Base-by-base conservation (phyloP, 2,113 vertebrate species). In the Oryzias woworae region DNA sequence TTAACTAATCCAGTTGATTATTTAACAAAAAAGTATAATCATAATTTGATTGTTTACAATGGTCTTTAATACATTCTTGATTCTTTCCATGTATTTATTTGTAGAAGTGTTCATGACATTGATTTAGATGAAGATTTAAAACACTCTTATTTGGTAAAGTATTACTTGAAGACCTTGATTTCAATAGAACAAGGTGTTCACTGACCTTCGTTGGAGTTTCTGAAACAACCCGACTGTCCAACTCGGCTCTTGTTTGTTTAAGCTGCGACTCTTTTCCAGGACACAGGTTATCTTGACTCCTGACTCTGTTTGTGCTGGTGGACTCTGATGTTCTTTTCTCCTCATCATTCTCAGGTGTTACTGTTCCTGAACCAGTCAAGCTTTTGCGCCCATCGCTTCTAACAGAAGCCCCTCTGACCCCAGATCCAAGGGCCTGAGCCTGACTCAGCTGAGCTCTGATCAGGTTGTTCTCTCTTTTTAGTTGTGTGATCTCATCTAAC, bases 401-500 rank as follows among this genome's bases (percentile, higher is more conserved):
- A 31, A 22, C 15, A 1, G 77, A 4, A 0, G 52, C 65, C 13
- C 31, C 73, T 23, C n/a, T 7, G 7, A 23, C 48, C 44, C 24
- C 53, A 15, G 78, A 71, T 5, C 67, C 12, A 0, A 51, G 58
- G 46, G 53, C 56, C 53, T 48, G 55, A 28, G 85, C 85, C 73
- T 86, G 92, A 62, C 14, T 89, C 7, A 95, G 87, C 57, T 94
- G 94, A 52, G 90, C 80, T 83, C 82, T 92, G 43, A 95, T 92
- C 15, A 87, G 70, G 5, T 93, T 83, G n/a, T 96, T 97, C 82
- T 96, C 93, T 55, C 64, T 48, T 1, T 90, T 92, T 45, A 96
- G 76, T 73, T 95, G 89, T 2, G 90, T 82, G 48, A 95, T 94
- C 69, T 93, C 92, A 6, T 82, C 78, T 75, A 92, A 66, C 57